Evolutionary conservation across 2,113 vertebrate genomes (phyloP).

Genomic region (Oreochromis tanganicae): DNA sequence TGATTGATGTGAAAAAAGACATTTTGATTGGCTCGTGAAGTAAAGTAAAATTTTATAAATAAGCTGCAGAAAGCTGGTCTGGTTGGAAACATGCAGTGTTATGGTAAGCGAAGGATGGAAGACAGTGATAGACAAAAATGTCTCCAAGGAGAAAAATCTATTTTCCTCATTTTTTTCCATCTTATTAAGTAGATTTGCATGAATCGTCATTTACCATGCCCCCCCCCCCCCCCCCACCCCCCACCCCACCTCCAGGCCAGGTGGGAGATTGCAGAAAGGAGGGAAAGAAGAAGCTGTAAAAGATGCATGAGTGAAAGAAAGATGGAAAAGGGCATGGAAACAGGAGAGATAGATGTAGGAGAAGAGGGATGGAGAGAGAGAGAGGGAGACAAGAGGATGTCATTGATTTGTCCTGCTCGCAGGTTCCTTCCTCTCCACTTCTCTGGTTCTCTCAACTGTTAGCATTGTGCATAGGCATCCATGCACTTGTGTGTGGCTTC

Average conservation of each 20-base stretch:
- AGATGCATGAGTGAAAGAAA: neutral
- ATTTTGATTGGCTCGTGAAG: neutral
- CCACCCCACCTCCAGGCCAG: neutral
- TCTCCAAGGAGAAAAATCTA: conserved; percentile 20
- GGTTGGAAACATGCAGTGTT: neutral
- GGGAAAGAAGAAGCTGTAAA: neutral
- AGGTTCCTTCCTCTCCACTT: neutral
- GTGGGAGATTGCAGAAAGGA: neutral
- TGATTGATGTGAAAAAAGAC: neutral
- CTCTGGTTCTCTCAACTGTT: neutral
- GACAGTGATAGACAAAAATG: conserved; percentile 1
- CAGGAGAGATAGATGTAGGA: neutral
- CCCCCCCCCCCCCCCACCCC: neutral
- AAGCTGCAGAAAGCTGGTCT: neutral
- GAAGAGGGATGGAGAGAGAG: neutral
- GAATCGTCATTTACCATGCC: conserved; percentile 37
- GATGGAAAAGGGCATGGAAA: neutral
- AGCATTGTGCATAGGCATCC: neutral
- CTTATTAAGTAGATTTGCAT: conserved; percentile 50
- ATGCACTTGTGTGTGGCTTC: neutral
- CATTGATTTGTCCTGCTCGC: conserved; percentile 31
- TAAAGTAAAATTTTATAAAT: neutral
- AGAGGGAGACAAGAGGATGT: neutral
- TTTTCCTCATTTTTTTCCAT: conserved; percentile 34
- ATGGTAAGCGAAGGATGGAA: neutral